Conservation (phyloP, 2,113 vertebrate species). For the Eonycteris spelaea region DNA sequence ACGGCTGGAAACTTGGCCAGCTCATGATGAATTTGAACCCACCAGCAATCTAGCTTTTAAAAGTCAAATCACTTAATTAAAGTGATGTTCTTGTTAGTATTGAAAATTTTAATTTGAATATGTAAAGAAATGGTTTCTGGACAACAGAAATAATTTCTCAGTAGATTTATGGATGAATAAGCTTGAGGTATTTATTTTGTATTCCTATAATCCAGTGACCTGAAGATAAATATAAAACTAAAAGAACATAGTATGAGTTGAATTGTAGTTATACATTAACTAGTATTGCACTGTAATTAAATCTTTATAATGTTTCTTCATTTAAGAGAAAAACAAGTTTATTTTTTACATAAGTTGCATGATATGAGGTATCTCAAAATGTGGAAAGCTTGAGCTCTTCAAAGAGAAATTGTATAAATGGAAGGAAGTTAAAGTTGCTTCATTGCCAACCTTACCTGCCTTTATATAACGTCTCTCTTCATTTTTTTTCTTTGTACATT, state of each 20-base stretch:
- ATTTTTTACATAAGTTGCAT: neutral
- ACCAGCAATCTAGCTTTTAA: neutral
- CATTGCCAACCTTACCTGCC: neutral
- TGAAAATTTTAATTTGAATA: neutral
- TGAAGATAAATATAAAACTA: conserved; percentile 21
- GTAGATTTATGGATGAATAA: conserved; percentile 9
- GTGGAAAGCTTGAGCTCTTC: neutral
- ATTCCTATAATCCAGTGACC: neutral
- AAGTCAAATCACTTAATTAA: conserved; percentile 37
- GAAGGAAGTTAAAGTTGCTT: neutral
- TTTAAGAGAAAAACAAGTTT: neutral
- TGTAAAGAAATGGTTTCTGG: neutral
- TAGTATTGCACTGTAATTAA: neutral
- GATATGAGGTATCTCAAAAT: neutral
- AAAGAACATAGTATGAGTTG: neutral
- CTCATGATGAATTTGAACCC: neutral
- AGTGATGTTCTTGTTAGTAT: neutral
- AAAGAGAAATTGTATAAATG: neutral
- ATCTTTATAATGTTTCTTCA: neutral
- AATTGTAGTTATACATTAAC: neutral
- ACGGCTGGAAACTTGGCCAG: neutral
- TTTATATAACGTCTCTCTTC: neutral
- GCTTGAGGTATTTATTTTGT: neutral
- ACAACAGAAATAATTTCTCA: neutral
- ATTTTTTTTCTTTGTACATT: neutral